Evolutionary conservation across 2,797 vertebrate genomes (phyloP), one percentile per base, ranked within the genome.

Genomic region (Lemur catta): DNA sequence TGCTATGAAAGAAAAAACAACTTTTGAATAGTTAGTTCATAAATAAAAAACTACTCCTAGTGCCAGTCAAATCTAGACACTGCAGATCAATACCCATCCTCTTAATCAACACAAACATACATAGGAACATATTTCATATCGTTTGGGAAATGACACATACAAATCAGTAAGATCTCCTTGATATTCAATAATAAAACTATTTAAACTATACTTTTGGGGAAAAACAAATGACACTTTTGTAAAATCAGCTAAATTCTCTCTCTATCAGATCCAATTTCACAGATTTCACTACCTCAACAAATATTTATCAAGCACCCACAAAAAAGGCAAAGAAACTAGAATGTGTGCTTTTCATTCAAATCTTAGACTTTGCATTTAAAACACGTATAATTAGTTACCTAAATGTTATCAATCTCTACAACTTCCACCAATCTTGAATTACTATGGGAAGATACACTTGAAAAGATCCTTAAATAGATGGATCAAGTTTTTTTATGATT

Each of bases 81-180:
- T 55, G 88, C 14, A 79, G 48, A 89, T 82, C n/a, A 95, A 91
- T 84, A 92, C 1, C 2, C 13, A 88, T 30, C 11, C 28, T 87
- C 81, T 93, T 41, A 80, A 94, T 38, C 59, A 86, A 84, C 4
- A 85, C 3, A 88, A 24, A 82, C n/a, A 84, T 28, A 88, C 22
- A 84, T 3, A 57, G 24, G 59, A 48, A 92, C 46, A 94, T 30
- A 74, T 48, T 90, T 59, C 91, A n/a, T 80, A 71, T 85, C 35
- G 71, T 86, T 84, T 90, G 63, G 79, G 38, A 95, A 93, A 92
- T 13, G 80, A 93, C 38, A 71, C 3, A 20, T 35, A 28, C 9
- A 85, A 57, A 95, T 91, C 89, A 93, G 5, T 79, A 95, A 95
- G 63, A 86, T 55, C n/a, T 80, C 50, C 69, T 33, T 93, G 69